These are phyloP conservation scores for Furnarius figulus DNA, from an alignment of 2,113 vertebrate species.

Conservation along the genomic window DNA sequence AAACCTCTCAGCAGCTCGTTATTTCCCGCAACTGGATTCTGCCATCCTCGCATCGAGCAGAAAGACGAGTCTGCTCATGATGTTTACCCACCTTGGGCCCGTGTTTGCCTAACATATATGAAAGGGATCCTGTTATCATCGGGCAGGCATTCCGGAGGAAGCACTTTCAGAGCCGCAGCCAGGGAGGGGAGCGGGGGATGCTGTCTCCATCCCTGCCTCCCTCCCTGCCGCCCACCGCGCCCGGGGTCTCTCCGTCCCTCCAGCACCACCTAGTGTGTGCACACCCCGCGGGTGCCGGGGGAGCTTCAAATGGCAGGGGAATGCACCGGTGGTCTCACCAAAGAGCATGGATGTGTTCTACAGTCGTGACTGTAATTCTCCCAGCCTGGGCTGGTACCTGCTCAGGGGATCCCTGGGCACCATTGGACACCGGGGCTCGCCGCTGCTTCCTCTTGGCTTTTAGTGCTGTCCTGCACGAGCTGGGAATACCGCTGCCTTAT, in stretches of 20 bases:
- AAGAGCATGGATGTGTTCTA: accelerated
- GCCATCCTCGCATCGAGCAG: not conserved
- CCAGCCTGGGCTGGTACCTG: too few species aligned
- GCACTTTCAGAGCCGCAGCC: not conserved
- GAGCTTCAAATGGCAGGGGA: accelerated
- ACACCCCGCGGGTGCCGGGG: not conserved
- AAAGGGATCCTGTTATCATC: constrained; percentile 57
- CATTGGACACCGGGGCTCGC: accelerated
- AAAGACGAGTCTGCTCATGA: constrained; percentile 10
- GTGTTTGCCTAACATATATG: constrained; percentile 34
- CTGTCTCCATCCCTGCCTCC: not conserved
- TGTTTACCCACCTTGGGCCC: constrained; percentile 59
- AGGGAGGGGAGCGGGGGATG: not conserved
- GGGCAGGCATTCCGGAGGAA: constrained; percentile 52
- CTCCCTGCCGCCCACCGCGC: accelerated
- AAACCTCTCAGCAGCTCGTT: not conserved
- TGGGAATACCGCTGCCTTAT: not conserved
- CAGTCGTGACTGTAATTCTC: accelerated
- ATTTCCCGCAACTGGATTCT: not conserved
- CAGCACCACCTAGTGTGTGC: not conserved
- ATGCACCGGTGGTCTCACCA: accelerated
- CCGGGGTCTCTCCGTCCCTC: not conserved
- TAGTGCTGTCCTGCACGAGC: not conserved
- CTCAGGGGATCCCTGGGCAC: accelerated
- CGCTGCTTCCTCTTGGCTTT: not conserved